Evolutionary conservation across 2,113 vertebrate genomes (phyloP).

Genomic region (Rhinolophus ferrumequinum): DNA sequence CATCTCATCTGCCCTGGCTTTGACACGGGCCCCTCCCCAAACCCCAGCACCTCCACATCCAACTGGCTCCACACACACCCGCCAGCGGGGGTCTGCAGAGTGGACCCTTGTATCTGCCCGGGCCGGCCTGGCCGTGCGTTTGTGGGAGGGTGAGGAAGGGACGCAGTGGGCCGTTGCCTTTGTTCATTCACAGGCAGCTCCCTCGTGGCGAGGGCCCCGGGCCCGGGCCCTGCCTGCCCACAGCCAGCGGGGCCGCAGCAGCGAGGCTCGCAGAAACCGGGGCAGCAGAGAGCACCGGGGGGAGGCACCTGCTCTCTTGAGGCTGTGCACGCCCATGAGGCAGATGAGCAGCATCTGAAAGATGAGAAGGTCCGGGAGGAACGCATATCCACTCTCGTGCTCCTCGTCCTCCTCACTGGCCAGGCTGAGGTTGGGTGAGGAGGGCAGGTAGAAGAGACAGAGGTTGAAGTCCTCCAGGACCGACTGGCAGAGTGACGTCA

Average conservation of each 20-base stretch:
- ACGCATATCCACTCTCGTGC: slow-evolving; percentile 89
- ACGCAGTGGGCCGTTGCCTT: background rate
- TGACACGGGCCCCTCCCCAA: background rate
- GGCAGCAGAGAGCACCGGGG: too few species aligned
- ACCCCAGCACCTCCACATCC: background rate
- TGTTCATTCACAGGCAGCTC: background rate
- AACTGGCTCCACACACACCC: background rate
- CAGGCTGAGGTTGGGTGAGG: slow-evolving; percentile 85
- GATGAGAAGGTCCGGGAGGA: slow-evolving; percentile 94
- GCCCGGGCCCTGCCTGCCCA: too few species aligned
- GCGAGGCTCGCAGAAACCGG: too few species aligned
- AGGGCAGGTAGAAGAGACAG: slow-evolving; percentile 96
- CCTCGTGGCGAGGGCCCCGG: background rate
- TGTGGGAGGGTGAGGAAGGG: too few species aligned
- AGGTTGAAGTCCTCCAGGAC: slow-evolving; percentile 99
- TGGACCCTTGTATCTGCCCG: background rate
- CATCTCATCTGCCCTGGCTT: background rate
- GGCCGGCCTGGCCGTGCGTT: background rate
- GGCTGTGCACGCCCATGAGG: slow-evolving; percentile 98
- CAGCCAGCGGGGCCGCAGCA: too few species aligned
- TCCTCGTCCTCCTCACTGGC: slow-evolving; percentile 94
- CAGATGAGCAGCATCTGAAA: slow-evolving; percentile 97
- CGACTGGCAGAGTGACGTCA: slow-evolving; percentile 96
- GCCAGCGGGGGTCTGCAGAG: background rate
- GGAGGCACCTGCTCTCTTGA: slow-evolving; percentile 94